Base-by-base conservation (phyloP, 2,113 vertebrate species). In the Thamnophis sirtalis region DNA sequence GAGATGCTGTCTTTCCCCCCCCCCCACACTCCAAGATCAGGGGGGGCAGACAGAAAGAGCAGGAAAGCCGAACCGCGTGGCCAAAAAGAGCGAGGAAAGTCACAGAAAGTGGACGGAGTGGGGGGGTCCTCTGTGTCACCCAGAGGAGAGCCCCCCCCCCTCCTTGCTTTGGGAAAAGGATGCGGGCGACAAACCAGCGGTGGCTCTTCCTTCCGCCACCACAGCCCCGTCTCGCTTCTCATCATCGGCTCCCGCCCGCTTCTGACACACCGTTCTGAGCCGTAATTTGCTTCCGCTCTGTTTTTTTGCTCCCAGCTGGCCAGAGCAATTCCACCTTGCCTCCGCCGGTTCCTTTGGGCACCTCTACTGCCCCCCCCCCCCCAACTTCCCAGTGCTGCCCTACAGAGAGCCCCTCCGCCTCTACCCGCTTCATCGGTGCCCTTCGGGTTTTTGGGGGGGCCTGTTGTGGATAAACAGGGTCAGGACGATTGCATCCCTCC, bases 311-410 rank as follows among this genome's bases (percentile, higher is more conserved):
- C 95, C 93, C 93, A 15, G 38, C 90, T 90, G 93, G 95, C 94
- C 96, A 95, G 92, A 95, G 96, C 92, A 95, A 95, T 94, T 90
- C 93, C 93, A 93, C 94, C 94, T 93, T 87, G 24, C 95, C 93
- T 96, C 96, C 93, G 96, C 97, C 96, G 90, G 94, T 96, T 95
- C 96, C 96, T 96, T 89, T 63, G 86, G 96, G 95, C 90, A 96
- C 43, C 43, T 43, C 43, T 43, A 43, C 43, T 43, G n/a, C 95
- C 96, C 96, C 94, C 22, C 3, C 84, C 85, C 2, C 8, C 7
- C 80, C 85, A 2, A 2, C 7, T n/a, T n/a, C 11, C 11, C 96
- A 95, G 92, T 97, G 97, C 97, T 97, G 95, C 97, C 96, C 97
- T 56, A 88, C 96, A 86, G 93, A 96, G 92, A 95, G 24, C 5